A percentile compares a stretch with the other conserved stretches of the same genome.
Evolutionary conservation across 1,140 invertebrate species (phyloP).

Genomic region (Alviniconcha marisindica): DNA sequence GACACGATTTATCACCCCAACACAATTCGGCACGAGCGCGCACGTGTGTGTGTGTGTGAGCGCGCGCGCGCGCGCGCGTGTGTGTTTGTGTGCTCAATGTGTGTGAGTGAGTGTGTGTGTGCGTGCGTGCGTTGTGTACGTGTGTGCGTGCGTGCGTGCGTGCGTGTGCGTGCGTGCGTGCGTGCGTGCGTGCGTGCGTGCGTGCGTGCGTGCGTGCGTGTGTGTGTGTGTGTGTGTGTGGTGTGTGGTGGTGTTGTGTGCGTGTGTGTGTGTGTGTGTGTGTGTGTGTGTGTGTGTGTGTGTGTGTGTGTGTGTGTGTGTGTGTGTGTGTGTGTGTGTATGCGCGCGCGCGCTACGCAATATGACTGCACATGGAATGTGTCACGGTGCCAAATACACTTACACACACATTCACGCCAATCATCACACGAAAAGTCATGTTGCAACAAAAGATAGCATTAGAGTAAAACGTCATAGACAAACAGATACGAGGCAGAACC

Average conservation of each 20-base stretch:
- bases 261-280: not conserved
- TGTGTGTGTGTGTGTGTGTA: too few species aligned
- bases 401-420: not conserved
- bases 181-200: not conserved
- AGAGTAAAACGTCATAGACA: not conserved
- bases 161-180: not conserved
- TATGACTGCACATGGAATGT: too few species aligned
- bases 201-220: not conserved
- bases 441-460: not conserved
- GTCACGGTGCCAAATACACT: too few species aligned
- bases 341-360: too few species aligned
- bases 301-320: too few species aligned
- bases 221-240: conserved; percentile 1
- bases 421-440: too few species aligned
- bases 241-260: not conserved
- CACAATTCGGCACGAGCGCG: not conserved
- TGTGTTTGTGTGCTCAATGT: too few species aligned
- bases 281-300: too few species aligned
- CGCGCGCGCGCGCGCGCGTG: too few species aligned
- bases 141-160: conserved; percentile 23
- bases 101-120: not conserved
- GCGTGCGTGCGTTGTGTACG: conserved; percentile 21
- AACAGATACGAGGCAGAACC: not conserved
- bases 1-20: too few species aligned
- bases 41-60: not conserved